Evolutionary conservation across 2,888 invertebrate species (phyloP), one percentile per base, ranked within the genome.

Genomic region (Acleris holmiana): DNA sequence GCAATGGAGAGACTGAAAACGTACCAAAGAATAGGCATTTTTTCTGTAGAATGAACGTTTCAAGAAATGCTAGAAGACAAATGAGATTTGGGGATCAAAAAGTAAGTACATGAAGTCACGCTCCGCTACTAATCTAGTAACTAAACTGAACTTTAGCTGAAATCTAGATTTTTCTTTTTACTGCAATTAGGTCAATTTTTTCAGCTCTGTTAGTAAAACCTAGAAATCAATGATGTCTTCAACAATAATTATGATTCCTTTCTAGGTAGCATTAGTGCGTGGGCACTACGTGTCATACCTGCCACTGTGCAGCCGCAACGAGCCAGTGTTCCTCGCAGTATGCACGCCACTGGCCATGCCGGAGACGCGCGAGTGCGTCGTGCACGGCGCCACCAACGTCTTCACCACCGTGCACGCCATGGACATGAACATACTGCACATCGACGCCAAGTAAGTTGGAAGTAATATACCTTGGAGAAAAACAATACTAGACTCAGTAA

Each of bases 41-140:
- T 93, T 96, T 99, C 80, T 99, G 99, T 93, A 95, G 99, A 77
- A 99, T 99, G 97, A 99, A 99, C 91, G 98, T 99, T 68, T 99
- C 99, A 50, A 95, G 99, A 85, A 99, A 99, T 91, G 98, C 99
- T 49, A 95, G 99, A 78, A 93, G 99, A 78, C 99, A 99, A 92
- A 97, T 99, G 95, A 95, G 99, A 88, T 99, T 99, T 88, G 99
- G 98, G 51, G 99, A 99, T 94, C 99, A 99, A 94, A 99, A 99
- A 96, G 99, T 98, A 93, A 93, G 85, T 73, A 35, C 2, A 8
- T 8, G 2, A 29, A 29, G 25, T 29, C 29, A 8, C 0, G 2
- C 8, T 8, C 8, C 25, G 25, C 29, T 29, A 29, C 29, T 8
- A 8, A 29, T 29, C 29, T 29, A 8, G 8, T 8, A 7, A 25